Base-by-base conservation (phyloP, 2,888 invertebrate species). In the Philhelius pedissequus region DNA sequence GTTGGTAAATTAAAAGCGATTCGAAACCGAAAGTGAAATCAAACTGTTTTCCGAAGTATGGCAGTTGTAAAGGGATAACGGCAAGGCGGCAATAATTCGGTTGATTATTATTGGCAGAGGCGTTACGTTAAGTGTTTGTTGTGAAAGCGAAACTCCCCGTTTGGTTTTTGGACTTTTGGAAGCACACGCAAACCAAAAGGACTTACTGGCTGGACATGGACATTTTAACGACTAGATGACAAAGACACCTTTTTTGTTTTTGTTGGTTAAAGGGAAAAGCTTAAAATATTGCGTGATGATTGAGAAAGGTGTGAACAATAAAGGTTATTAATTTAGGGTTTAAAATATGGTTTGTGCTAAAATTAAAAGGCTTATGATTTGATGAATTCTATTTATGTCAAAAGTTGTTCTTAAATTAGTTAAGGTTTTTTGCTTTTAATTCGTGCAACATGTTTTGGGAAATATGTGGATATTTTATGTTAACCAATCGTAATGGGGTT, bases 101-200 rank as follows among this genome's bases (percentile, higher is more conserved):
- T 66, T 50, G 76, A 71, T 79, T 84, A 71, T 79, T 84, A 84
- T 84, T 80, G 84, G 75, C 54, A 80, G 80, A 84, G 84, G 80
- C 75, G 84, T 84, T 84, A 62, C 48, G 75, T 84, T 80, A 80
- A 84, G 84, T 80, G 84, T 76, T 84, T 84, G 79, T 74, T 83
- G 30, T 74, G 64, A 79, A 79, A 58, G 25, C n/a, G 38, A 27
- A 30, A 43, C 43, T 62, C 60, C 35, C 45, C 30, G 35, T 20
- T n/a, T n/a, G n/a, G n/a, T n/a, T 32, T 25, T 50, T 30, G 18
- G 32, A 7, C 4, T 13, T 20, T 20, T 56, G 18, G 27, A 15
- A 27, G n/a, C 69, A 70, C 83, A 83, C 83, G 83, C 83, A 79
- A 83, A 32, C 56, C 22, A 18, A 30, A 27, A 43, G 18, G 25